A percentile compares a stretch with the other conserved stretches of the same genome.
Evolutionary conservation across 1,140 invertebrate species (phyloP).

Genomic region (Diploscapter pachys): DNA sequence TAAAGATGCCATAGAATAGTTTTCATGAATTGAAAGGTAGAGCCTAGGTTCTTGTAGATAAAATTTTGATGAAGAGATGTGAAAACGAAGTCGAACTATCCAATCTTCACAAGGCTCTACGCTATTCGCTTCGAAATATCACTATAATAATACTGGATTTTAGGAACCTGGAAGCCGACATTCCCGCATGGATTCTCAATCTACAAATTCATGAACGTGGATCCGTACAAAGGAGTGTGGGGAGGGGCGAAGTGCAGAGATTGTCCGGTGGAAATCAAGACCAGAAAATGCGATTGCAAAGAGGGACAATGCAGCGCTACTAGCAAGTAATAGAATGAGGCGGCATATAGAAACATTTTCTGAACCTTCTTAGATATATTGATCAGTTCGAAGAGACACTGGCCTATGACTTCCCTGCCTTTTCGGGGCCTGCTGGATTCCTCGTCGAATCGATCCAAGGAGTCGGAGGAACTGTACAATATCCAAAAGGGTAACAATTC

Average conservation of each 20-base stretch:
- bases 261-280: conserved; percentile 72
- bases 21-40: too few species aligned
- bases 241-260: conserved; percentile 81
- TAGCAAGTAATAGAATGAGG: conserved; percentile 26
- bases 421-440: conserved; percentile 74
- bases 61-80: too few species aligned
- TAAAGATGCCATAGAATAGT: too few species aligned
- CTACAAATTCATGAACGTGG: conserved; percentile 77
- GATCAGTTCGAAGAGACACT: conserved; percentile 77
- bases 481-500: conserved; percentile 63
- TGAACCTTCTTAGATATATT: conserved; percentile 67
- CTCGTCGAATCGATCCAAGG: conserved; percentile 89
- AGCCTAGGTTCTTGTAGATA: too few species aligned
- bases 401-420: conserved; percentile 72
- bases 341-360: background rate
- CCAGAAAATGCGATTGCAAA: conserved; percentile 34
- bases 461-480: conserved; percentile 84
- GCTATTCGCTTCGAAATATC: too few species aligned
- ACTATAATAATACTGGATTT: background rate
- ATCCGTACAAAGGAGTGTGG: conserved; percentile 82
- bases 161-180: conserved; percentile 72
- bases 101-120: too few species aligned
- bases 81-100: too few species aligned
- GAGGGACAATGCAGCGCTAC: conserved; percentile 25
- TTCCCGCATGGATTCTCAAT: conserved; percentile 74